Base-by-base conservation (phyloP, 2,797 vertebrate species). In the Melanitta fusca region DNA sequence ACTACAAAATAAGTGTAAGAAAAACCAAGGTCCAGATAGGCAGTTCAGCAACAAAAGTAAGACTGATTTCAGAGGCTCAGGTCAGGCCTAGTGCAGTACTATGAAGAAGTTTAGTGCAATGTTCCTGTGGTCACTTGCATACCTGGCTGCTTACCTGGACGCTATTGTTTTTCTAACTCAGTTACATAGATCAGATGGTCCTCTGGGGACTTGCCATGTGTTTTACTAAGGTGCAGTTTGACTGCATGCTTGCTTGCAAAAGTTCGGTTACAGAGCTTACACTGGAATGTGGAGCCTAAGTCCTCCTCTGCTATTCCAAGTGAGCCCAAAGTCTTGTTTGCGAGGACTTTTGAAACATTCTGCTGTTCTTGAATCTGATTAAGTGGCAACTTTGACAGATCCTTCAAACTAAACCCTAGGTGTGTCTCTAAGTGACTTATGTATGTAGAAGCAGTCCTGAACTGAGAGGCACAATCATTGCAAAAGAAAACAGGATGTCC, bases 161-260 rank as follows among this genome's bases (percentile, higher is more conserved):
- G 98, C 98, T 98, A 99, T 93, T 98, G 98, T 97, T 99, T 99
- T 98, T 99, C 99, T 98, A 99, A 97, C 98, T 99, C 99, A 87
- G 98, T 99, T 98, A 99, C 99, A 96, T 99, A 99, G 98, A 99
- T 98, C 97, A 99, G 98, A 97, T 99, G 99, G 98, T 99, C 99
- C 98, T 99, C 99, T 10, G 99, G 99, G 85, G 99, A 99, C 98
- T 99, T 99, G 97, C 99, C 99, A 27, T 99, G 99, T 82, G 99
- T 99, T 99, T 99, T 99, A 97, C 99, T 99, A 97, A 99, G 99
- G 98, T 99, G 99, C 98, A 99, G 99, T 98, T 99, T 99, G 97
- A 99, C 99, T 96, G 99, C 99, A 94, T 99, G 99, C 97, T 99
- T 99, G 98, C 99, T 99, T 96, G 99, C 98, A 98, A 99, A 99